Evolutionary conservation across 2,113 vertebrate genomes (phyloP), one percentile per base, ranked within the genome.

Genomic region (Chaenocephalus aceratus): DNA sequence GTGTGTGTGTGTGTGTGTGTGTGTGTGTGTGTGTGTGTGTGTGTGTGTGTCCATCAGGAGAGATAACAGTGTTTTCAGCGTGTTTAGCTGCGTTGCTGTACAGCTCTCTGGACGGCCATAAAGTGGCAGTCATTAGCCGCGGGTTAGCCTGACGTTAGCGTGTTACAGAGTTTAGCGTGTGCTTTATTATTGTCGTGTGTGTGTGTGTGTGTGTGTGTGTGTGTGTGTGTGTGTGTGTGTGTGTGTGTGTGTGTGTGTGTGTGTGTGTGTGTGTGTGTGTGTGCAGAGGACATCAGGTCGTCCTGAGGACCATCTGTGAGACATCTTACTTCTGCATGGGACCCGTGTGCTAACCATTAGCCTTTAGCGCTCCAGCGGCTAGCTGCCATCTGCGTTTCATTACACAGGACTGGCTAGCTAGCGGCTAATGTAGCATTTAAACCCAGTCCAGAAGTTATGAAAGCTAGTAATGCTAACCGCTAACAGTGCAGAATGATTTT

Each of bases 331-430:
- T 62, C 63, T 82, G 67, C 67, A 72, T 64, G 45, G 73, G 60
- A 63, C 23, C 57, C 51, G 58, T 5, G 36, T 68, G 72, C 72
- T 85, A 82, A 85, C 44, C 62, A 62, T 88, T 88, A 78, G 79
- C 79, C 10, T 30, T 30, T 82, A 77, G 78, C 51, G 8, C 36
- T 70, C 30, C 69, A 70, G 58, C 59, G 71, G 69, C 68, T 76
- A 85, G 53, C 64, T 18, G 60, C 79, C 83, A 73, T 84, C 71
- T 84, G 82, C 61, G 64, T 62, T n/a, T 70, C 60, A 75, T 72
- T 79, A 85, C 18, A 61, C 34, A 53, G 34, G 76, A 61, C 26
- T 52, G 30, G 48, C 56, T 61, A 68, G 57, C 56, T 68, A 16
- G 8, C 21, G 0, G 67, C 23, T 78, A 52, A 81, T 52, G 49